Evolutionary conservation across 2,113 vertebrate species (phyloP).

Genomic region (Dromas ardeola): DNA sequence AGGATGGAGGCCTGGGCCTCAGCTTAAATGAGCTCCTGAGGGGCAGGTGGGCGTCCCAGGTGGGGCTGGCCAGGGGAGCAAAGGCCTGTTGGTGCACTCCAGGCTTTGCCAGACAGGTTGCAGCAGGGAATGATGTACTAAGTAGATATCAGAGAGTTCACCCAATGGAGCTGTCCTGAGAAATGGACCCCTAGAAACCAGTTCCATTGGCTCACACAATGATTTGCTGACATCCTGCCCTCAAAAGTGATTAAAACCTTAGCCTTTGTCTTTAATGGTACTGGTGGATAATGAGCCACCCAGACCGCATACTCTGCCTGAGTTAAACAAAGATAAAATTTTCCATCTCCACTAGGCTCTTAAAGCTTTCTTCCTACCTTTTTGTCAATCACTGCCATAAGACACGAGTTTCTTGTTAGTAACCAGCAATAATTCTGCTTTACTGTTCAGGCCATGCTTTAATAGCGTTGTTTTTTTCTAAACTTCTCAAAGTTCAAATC

Average conservation of each 20-base stretch:
- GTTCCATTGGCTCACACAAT: neutral
- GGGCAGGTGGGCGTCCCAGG: neutral
- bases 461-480: neutral
- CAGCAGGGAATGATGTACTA: neutral
- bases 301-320: neutral
- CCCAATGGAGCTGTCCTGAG: neutral
- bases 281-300: neutral
- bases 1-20: neutral
- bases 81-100: accelerated
- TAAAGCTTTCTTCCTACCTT: neutral
- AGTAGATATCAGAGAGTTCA: neutral
- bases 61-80: neutral
- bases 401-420: neutral
- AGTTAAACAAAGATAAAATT: neutral
- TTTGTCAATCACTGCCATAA: neutral
- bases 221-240: neutral
- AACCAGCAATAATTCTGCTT: neutral
- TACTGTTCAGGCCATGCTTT: neutral
- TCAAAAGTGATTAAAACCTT: neutral
- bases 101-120: neutral
- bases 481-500: neutral
- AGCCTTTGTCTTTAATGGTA: neutral
- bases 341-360: neutral
- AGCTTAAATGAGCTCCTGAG: neutral
- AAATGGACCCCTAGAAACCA: neutral